A percentile compares a stretch with the other conserved stretches of the same genome.
Conservation (phyloP, 2,113 vertebrate genomes). For the Lasiurus cinereus region DNA sequence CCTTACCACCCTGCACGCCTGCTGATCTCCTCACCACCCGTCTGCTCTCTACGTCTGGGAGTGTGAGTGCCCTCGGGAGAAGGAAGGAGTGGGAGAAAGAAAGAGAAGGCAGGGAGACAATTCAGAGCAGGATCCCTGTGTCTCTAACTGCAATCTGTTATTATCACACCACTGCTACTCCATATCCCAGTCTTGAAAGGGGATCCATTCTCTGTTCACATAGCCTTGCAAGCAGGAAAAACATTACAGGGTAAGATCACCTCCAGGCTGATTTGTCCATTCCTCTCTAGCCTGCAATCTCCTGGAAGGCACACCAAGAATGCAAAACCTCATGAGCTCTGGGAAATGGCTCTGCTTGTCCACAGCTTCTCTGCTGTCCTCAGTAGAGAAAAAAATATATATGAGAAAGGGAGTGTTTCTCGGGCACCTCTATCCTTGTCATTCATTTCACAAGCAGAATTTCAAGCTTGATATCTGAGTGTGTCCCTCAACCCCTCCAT, state of each 20-base stretch:
- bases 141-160: neutral
- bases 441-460: accelerated
- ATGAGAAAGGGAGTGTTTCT: neutral
- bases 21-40: neutral
- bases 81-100: neutral
- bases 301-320: neutral
- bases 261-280: neutral
- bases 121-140: neutral
- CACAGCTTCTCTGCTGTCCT: neutral
- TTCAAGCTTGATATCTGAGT: neutral
- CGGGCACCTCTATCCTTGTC: neutral
- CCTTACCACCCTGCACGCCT: neutral
- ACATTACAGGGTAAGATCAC: neutral
- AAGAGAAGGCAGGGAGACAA: neutral
- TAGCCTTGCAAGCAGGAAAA: neutral
- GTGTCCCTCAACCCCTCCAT: neutral
- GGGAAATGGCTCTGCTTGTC: neutral
- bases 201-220: neutral
- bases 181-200: neutral
- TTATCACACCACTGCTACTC: neutral
- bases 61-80: neutral
- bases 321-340: neutral
- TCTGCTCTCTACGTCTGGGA: neutral
- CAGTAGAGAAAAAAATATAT: neutral
- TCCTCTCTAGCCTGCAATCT: neutral